Evolutionary conservation across 2,888 invertebrate genomes (phyloP), one percentile per base, ranked within the genome.

Genomic region (Pollenia angustigena): DNA sequence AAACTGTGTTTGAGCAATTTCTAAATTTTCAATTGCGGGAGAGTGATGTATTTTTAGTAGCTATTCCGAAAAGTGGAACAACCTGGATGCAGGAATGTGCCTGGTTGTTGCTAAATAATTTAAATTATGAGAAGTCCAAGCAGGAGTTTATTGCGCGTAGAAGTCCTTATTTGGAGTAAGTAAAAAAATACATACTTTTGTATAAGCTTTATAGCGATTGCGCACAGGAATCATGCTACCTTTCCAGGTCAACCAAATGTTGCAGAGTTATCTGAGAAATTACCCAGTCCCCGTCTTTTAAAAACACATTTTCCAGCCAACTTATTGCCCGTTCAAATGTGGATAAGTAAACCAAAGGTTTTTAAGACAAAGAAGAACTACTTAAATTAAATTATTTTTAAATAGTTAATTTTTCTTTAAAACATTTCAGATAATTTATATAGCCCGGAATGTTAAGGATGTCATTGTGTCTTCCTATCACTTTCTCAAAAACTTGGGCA

Each of bases 401-500:
- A n/a, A n/a, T n/a, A n/a, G n/a, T n/a, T n/a, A n/a, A n/a, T n/a
- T n/a, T n/a, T n/a, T n/a, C n/a, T n/a, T n/a, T n/a, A n/a, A n/a
- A n/a, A n/a, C n/a, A n/a, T 23, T 54, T 12, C 72, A 96, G 94
- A 94, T 97, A 42, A 95, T 98, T 56, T 98, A 97, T 90, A 95
- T 97, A 0, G 96, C 97, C 0, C 94, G 98, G 87, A 97, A 98
- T 92, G 97, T 97, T 0, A 96, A 97, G 91, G 97, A 97, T 92
- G 96, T 97, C 0, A 95, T 95, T 0, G 96, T 97, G 0, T 97
- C 97, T 0, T 97, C 95, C 91, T 97, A 95, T 90, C 96, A 97
- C 91, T 94, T 95, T 84, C 91, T 95, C 0, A 95, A 95, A 85
- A 94, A 94, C 69, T 95, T 95, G 0, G 95, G 95, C 89, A 95